phyloP scores from a whole-genome alignment of 2,113 vertebrate species.

The Lepisosteus osseus region DNA sequence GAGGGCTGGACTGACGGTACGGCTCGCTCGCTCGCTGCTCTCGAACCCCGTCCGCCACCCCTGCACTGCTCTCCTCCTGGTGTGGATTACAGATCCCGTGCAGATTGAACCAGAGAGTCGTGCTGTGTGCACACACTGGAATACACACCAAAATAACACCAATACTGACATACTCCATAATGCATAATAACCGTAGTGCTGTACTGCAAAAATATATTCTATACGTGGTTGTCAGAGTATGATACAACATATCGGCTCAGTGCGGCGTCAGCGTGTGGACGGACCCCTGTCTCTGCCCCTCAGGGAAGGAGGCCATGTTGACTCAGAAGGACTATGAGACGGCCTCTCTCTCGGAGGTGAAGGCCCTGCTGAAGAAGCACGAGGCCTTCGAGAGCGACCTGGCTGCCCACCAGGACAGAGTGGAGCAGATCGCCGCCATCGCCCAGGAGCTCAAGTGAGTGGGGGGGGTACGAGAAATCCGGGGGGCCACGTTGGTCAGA shows the following conservation, averaged over 20 bases:
- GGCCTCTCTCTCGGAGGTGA: conserved; percentile 82
- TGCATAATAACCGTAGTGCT: too few relatives aligned
- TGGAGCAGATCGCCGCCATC: conserved; percentile 93
- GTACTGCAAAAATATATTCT: too few relatives aligned
- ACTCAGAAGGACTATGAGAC: conserved; percentile 86
- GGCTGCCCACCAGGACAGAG: conserved; percentile 90
- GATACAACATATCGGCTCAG: too few relatives aligned
- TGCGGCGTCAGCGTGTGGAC: too few relatives aligned
- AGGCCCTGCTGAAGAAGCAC: conserved; percentile 87
- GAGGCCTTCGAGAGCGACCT: conserved; percentile 95
- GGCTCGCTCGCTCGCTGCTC: background rate
- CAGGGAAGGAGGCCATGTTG: conserved; percentile 89
- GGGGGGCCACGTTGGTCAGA: background rate
- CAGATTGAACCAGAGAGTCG: too few relatives aligned
- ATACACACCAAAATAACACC: too few relatives aligned
- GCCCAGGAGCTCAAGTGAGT: conserved; percentile 91
- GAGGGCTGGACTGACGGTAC: conserved; percentile 86
- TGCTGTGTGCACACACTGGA: too few relatives aligned
- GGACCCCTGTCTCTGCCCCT: background rate
- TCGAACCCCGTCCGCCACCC: background rate
- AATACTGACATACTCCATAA: too few relatives aligned
- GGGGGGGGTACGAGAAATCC: background rate
- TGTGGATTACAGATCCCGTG: too few relatives aligned
- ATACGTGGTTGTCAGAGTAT: too few relatives aligned
- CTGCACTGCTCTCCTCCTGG: too few relatives aligned